Base-by-base conservation (phyloP, 2,797 vertebrate species). In the Sparus aurata region DNA sequence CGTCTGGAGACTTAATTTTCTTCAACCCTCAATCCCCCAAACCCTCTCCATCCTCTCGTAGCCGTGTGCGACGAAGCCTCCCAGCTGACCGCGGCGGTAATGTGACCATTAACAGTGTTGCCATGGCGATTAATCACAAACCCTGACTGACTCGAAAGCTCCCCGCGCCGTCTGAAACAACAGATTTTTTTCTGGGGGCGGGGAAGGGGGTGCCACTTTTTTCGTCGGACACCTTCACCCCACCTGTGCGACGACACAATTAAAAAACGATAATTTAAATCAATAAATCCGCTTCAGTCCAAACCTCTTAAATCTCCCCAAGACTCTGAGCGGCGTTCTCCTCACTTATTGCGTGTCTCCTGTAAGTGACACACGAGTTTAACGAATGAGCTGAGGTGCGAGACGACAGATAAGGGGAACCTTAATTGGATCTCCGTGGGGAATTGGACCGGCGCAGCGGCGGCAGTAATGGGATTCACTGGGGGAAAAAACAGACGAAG, bases 1-100 rank as follows among this genome's bases (percentile, higher is more conserved):
- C 91, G 87, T 93, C 90, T 87, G 60, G 92, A 92, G 92, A 91
- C 85, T 87, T 89, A 52, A 91, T 94, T 92, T 92, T 87, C 84
- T 69, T 84, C 83, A 57, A 63, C 83, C 83, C 82, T 83, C 80
- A 82, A 86, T 86, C 83, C 75, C 75, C 64, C 53, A 69, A 89
- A 86, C 78, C 64, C 50, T 77, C 80, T 79, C 68, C 73, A 67
- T 83, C 62, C 83, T 77, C 52, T 53, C 13, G 5, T 30, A 84
- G 83, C 82, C 83, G 79, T 82, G 62, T 34, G 77, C 52, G 86
- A 86, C 63, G 84, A 91, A 82, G 72, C 82, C 90, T 92, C 89
- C 87, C 79, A 83, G 91, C 85, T 86, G 86, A 85, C 73, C 59
- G 49, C 64, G 61, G 75, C 76, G 70, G 78, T 90, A 90, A 91